phyloP scores from a whole-genome alignment of 2,888 invertebrate genomes.

The Stratiomys singularior region DNA sequence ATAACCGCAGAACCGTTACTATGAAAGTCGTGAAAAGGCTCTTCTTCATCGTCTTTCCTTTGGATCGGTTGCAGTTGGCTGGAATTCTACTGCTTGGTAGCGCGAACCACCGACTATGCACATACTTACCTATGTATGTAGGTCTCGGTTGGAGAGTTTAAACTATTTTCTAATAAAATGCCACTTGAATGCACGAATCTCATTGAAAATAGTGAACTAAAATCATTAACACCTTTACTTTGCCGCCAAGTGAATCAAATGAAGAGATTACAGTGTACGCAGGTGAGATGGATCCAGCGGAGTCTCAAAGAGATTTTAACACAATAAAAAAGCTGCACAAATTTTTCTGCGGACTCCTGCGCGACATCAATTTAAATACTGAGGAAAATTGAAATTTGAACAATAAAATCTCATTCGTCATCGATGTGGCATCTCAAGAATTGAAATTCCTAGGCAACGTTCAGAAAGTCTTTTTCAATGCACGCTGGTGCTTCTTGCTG shows the following conservation, averaged over 20 bases:
- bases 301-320: not conserved
- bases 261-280: not conserved
- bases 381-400: too few species aligned
- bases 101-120: not conserved
- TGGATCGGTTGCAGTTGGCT: not conserved
- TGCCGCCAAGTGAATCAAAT: not conserved
- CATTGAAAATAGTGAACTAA: slow-evolving; percentile 29
- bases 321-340: too few species aligned
- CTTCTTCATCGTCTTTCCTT: not conserved
- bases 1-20: slow-evolving; percentile 1
- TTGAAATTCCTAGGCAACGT: too few species aligned
- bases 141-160: not conserved
- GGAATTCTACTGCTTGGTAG: not conserved
- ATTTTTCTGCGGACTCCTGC: too few species aligned
- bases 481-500: too few species aligned
- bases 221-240: slow-evolving; percentile 38
- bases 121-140: not conserved
- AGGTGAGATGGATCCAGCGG: too few species aligned
- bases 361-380: too few species aligned
- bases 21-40: slow-evolving; percentile 18
- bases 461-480: too few species aligned
- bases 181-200: slow-evolving; percentile 36
- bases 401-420: too few species aligned
- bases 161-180: slow-evolving; percentile 38
- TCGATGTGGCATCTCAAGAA: too few species aligned